phyloP scores from a whole-genome alignment of 1,140 invertebrate genomes.

The Drosophila ficusphila region DNA sequence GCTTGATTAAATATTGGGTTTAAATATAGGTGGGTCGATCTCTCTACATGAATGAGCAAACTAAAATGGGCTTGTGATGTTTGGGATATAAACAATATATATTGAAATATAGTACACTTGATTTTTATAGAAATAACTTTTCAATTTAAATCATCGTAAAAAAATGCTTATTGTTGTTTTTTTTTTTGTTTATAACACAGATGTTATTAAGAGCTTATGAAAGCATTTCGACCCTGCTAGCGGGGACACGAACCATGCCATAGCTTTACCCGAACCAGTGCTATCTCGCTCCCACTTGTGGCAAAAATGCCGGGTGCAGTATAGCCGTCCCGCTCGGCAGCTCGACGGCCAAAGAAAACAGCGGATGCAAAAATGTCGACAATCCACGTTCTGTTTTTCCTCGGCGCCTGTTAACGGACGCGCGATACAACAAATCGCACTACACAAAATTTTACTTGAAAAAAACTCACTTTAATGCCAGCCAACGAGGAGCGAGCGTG shows the following conservation, averaged over 20 bases:
- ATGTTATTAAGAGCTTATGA: not conserved
- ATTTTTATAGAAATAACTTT: too few relatives aligned
- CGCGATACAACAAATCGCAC: slow-evolving; percentile 81
- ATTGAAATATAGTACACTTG: too few relatives aligned
- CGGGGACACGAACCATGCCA: slow-evolving; percentile 7
- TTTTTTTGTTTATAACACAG: not conserved
- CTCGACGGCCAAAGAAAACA: slow-evolving; percentile 1
- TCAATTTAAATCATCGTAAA: too few relatives aligned
- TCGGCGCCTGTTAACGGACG: slow-evolving; percentile 72
- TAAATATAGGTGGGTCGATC: slow-evolving; percentile 2
- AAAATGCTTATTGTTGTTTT: not conserved
- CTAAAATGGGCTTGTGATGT: too few relatives aligned
- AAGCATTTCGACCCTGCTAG: slow-evolving; percentile 3
- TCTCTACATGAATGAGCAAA: too few relatives aligned
- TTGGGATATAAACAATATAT: too few relatives aligned
- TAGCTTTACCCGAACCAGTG: not conserved
- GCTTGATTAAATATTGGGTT: slow-evolving; percentile 42
- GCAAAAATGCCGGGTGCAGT: not conserved
- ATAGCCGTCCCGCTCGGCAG: slow-evolving; percentile 21
- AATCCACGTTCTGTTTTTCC: slow-evolving; percentile 34
- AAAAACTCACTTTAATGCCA: slow-evolving; percentile 40
- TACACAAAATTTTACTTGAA: slow-evolving; percentile 63
- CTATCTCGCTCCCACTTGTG: slow-evolving; percentile 3
- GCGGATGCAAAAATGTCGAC: slow-evolving; percentile 33
- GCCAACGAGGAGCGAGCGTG: slow-evolving; percentile 15